A percentile compares a stretch with the other conserved stretches of the same genome.
These are phyloP conservation scores for Ptychobarbus kaznakovi DNA, from an alignment of 2,797 vertebrate species.

Conservation along the genomic window DNA sequence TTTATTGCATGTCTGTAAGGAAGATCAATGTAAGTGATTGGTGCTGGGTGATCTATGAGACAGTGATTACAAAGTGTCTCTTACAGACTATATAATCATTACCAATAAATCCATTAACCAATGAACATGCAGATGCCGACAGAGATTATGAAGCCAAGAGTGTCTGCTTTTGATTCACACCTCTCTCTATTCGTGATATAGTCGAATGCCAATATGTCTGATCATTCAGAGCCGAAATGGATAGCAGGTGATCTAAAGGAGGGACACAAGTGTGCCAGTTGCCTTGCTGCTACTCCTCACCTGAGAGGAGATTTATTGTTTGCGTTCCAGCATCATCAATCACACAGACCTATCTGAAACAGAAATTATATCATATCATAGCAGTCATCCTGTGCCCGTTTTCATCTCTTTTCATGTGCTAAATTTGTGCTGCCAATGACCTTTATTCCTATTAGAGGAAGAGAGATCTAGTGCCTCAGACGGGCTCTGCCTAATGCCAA, in stretches of 20 bases:
- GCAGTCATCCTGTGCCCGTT: conserved; percentile 57
- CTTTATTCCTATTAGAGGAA: conserved; percentile 60
- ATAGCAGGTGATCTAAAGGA: conserved; percentile 47
- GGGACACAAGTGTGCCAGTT: conserved; percentile 52
- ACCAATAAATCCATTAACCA: conserved; percentile 13
- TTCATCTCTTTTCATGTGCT: conserved; percentile 52
- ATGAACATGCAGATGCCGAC: conserved; percentile 21
- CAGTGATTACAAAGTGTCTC: background rate
- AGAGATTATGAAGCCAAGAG: conserved; percentile 18
- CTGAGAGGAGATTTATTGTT: conserved; percentile 60
- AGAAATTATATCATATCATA: conserved; percentile 56
- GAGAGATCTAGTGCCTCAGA: conserved; percentile 61
- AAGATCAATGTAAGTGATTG: conserved; percentile 23
- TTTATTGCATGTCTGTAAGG: conserved; percentile 22
- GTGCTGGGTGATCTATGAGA: conserved; percentile 23
- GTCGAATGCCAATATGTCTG: conserved; percentile 57
- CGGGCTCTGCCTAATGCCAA: conserved; percentile 58
- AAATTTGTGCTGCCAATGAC: conserved; percentile 62
- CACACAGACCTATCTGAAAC: conserved; percentile 60
- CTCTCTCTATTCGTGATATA: conserved; percentile 51
- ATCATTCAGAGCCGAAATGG: conserved; percentile 31
- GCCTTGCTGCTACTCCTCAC: conserved; percentile 46
- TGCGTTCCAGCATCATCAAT: conserved; percentile 61
- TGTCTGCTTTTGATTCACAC: conserved; percentile 29
- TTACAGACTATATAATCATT: conserved; percentile 30